Evolutionary conservation across 2,888 invertebrate species (phyloP), one percentile per base, ranked within the genome.

Genomic region (Dicycla oo): DNA sequence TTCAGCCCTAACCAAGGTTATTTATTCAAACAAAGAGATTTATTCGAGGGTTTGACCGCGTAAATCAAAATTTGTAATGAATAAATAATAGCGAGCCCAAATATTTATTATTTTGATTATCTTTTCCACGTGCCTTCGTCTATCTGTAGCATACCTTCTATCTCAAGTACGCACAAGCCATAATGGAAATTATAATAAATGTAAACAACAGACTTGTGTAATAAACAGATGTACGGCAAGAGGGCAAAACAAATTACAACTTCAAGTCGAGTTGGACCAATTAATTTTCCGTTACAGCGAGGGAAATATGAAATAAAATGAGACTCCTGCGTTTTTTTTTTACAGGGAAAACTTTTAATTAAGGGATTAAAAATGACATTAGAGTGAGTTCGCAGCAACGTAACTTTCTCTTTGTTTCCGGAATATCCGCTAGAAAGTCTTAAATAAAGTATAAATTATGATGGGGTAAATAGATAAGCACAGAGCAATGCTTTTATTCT

Each of bases 321-420:
- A 93, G 91, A 92, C 90, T 88, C 86, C 84, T 77, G 89, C 88
- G 88, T 92, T 38, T 38, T 94, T 90, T 75, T 74, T 93, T 94
- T 94, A 91, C 91, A 90, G 84, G 91, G 80, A 86, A 91, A 95
- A 95, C 94, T 95, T 95, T 96, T 95, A 96, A 95, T 95, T 95
- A 96, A 94, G 94, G 95, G 94, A 94, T 95, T 94, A 95, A 95
- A 95, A 95, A 94, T 95, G 95, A 94, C 94, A 95, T 95, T 94
- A 94, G 90, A 94, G 90, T 88, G 91, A 93, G 94, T 92, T 94
- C 86, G 92, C 88, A 92, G 93, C 93, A 93, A 92, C 91, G 92
- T 92, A 92, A 93, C 91, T 93, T 93, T 91, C 81, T 89, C 89
- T 92, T 94, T 94, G 93, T 94, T 91, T 87, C 83, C 81, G 66